Percentiles rank a stretch among this genome's conserved stretches.
Evolutionary conservation across 2,113 vertebrate species (phyloP).

Genomic region (Nannobrachium achirus): DNA sequence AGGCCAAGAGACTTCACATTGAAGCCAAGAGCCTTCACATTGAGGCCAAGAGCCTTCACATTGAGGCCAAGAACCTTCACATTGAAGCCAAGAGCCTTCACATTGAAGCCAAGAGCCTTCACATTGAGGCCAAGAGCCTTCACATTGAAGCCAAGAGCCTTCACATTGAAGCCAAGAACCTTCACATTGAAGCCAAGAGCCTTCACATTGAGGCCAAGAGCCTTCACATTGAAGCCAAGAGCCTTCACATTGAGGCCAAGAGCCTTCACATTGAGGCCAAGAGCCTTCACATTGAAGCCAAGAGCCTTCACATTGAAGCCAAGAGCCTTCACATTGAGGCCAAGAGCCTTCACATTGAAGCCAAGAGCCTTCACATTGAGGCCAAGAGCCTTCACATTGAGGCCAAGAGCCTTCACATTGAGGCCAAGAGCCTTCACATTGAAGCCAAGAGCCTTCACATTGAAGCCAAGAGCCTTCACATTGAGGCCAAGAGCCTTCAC

Average conservation of each 20-base stretch:
- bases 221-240: constrained; percentile 87
- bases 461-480: too few relatives aligned
- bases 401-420: constrained; percentile 84
- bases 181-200: neutral
- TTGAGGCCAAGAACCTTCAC: constrained; percentile 89
- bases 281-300: too few relatives aligned
- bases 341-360: constrained; percentile 87
- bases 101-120: constrained; percentile 91
- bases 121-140: too few relatives aligned
- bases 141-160: constrained; percentile 92
- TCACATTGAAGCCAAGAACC: constrained; percentile 73
- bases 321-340: constrained; percentile 75
- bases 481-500: constrained; percentile 88
- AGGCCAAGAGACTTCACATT: constrained; percentile 83
- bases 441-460: constrained; percentile 79
- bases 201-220: neutral
- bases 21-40: constrained; percentile 79
- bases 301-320: constrained; percentile 80
- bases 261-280: constrained; percentile 90
- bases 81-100: constrained; percentile 80
- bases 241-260: constrained; percentile 71
- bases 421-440: constrained; percentile 83
- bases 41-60: too few relatives aligned
- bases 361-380: constrained; percentile 68
- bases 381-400: constrained; percentile 60